Percentiles rank a stretch among this genome's conserved stretches.
phyloP scores from a whole-genome alignment of 2,797 vertebrate species.

The Thamnophis elegans region DNA sequence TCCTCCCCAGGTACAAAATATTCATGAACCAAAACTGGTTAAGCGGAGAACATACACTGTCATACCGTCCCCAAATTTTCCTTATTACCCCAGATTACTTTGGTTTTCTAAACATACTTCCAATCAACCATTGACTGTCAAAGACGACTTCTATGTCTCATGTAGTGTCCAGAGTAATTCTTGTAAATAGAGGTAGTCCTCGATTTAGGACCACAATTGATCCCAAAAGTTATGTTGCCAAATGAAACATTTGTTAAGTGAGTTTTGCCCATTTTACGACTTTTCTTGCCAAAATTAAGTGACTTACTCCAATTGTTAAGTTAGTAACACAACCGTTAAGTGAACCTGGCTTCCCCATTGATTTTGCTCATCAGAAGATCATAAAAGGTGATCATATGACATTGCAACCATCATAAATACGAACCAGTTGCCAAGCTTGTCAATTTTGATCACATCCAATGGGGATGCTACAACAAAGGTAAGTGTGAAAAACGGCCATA shows the following conservation, averaged over 20 bases:
- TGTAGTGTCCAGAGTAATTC: neutral
- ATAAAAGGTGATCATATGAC: neutral
- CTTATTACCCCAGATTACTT: neutral
- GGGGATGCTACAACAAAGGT: neutral
- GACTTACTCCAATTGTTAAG: neutral
- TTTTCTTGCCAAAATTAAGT: neutral
- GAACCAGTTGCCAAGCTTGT: neutral
- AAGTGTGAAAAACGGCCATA: neutral
- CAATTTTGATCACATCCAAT: neutral
- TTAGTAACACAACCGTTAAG: neutral
- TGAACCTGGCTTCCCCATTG: neutral
- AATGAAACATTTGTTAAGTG: neutral
- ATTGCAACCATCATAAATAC: neutral
- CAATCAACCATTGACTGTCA: neutral
- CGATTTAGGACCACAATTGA: neutral
- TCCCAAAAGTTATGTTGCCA: neutral
- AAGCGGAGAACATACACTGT: neutral
- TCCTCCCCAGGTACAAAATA: neutral
- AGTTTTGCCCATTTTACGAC: no score
- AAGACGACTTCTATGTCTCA: neutral
- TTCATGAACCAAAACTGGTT: neutral
- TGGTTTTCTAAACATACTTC: neutral
- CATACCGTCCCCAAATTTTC: neutral
- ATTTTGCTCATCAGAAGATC: neutral
- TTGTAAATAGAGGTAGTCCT: neutral